Evolutionary conservation across 1,140 invertebrate genomes (phyloP).

Genomic region (Macrotrachela quadricornifera): DNA sequence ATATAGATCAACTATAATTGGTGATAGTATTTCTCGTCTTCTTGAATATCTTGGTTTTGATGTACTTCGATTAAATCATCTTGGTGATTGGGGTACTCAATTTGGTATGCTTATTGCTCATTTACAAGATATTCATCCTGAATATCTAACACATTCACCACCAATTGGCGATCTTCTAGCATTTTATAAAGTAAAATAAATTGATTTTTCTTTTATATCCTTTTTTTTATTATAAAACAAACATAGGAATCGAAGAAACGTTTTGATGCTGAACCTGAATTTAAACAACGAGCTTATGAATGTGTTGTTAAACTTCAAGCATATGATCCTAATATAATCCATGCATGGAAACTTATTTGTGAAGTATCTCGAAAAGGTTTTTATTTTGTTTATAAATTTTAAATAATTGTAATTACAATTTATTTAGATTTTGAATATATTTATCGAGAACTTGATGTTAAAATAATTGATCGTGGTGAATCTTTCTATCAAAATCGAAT

Average conservation of each 20-base stretch:
- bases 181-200: constrained; percentile 40
- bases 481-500: constrained; percentile 90
- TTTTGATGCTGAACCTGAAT: constrained; percentile 77
- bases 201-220: no score
- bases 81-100: constrained; percentile 99
- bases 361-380: constrained; percentile 59
- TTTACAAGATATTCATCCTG: constrained; percentile 66
- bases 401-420: constrained; percentile 1
- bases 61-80: constrained; percentile 75
- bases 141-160: constrained; percentile 59
- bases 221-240: no score
- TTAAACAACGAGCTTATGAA: constrained; percentile 80
- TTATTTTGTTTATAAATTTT: not conserved
- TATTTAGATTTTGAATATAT: constrained; percentile 58
- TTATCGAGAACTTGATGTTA: constrained; percentile 36
- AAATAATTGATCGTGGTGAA: constrained; percentile 64
- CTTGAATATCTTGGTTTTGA: constrained; percentile 79
- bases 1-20: constrained; percentile 67
- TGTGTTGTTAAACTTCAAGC: constrained; percentile 79
- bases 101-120: constrained; percentile 98
- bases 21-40: constrained; percentile 71
- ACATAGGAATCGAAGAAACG: constrained; percentile 53
- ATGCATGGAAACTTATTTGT: constrained; percentile 85
- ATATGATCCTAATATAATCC: constrained; percentile 55
- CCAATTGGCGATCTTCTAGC: constrained; percentile 76